A percentile compares a stretch with the other conserved stretches of the same genome.
These are phyloP conservation scores for Siniperca scherzeri DNA, from an alignment of 2,797 vertebrate genomes.

Conservation along the genomic window DNA sequence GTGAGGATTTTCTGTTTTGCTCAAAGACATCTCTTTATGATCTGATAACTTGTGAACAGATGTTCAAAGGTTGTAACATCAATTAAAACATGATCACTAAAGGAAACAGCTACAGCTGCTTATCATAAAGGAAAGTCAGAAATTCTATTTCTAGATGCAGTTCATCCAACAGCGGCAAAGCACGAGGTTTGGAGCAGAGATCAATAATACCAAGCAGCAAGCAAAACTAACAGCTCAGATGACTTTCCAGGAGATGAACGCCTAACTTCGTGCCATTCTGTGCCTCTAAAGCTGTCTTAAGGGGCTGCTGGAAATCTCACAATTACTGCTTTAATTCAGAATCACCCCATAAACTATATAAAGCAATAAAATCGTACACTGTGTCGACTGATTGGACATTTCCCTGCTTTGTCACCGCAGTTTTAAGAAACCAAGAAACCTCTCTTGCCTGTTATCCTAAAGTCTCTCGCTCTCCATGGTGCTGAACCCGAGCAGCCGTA, in stretches of 20 bases:
- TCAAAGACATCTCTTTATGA: not conserved
- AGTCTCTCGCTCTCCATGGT: slow-evolving; percentile 23
- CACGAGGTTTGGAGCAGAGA: not conserved
- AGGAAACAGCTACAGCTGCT: not conserved
- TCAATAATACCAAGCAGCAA: not conserved
- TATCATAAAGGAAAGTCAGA: not conserved
- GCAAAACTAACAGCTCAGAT: not conserved
- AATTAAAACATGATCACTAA: not conserved
- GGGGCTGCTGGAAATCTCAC: not conserved
- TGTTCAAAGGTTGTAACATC: not conserved
- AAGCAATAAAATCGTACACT: not conserved
- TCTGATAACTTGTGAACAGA: not conserved
- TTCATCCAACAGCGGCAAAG: too few relatives aligned
- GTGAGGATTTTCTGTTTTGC: not conserved
- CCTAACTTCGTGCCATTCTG: not conserved
- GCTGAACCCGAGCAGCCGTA: not conserved
- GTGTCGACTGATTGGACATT: not conserved
- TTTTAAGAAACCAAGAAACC: not conserved
- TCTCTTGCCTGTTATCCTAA: not conserved
- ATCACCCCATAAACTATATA: fast-evolving
- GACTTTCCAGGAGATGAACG: not conserved
- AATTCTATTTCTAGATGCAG: not conserved
- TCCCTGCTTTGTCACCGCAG: not conserved
- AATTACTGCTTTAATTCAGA: not conserved
- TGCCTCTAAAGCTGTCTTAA: not conserved